A percentile compares a stretch with the other conserved stretches of the same genome.
These are phyloP conservation scores for Dromaius novaehollandiae DNA, from an alignment of 2,113 vertebrate genomes.

Conservation along the genomic window DNA sequence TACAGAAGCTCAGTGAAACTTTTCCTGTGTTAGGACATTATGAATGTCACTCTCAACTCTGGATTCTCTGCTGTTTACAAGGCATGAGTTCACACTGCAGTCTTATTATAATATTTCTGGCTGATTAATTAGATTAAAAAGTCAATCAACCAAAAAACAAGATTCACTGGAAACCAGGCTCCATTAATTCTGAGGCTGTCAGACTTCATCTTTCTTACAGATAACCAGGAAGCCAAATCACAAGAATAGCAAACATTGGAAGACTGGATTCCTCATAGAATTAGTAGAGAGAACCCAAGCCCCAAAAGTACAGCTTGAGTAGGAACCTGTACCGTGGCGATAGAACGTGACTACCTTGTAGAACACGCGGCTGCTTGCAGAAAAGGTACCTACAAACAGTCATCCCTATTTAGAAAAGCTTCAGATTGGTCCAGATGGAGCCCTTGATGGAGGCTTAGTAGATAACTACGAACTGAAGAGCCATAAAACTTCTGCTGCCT, in stretches of 20 bases:
- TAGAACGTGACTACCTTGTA: background rate
- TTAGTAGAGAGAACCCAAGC: background rate
- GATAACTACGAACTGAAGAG: background rate
- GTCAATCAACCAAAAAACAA: slow-evolving; percentile 32
- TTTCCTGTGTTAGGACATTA: background rate
- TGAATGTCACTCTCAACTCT: background rate
- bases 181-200: slow-evolving; percentile 5
- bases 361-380: background rate
- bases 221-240: slow-evolving; percentile 36
- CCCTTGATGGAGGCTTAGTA: background rate
- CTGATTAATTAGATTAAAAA: slow-evolving; percentile 46
- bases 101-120: slow-evolving; percentile 13
- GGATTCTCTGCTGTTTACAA: background rate
- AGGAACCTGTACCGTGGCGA: background rate
- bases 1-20: background rate
- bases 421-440: slow-evolving; percentile 4
- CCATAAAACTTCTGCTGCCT: background rate
- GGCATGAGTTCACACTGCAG: background rate
- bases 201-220: slow-evolving; percentile 2
- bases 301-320: background rate
- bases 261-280: background rate
- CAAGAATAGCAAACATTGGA: background rate
- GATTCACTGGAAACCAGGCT: slow-evolving; percentile 35
- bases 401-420: background rate
- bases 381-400: background rate